phyloP scores from a whole-genome alignment of 1,140 invertebrate species.

The Bombus haemorrhoidalis region DNA sequence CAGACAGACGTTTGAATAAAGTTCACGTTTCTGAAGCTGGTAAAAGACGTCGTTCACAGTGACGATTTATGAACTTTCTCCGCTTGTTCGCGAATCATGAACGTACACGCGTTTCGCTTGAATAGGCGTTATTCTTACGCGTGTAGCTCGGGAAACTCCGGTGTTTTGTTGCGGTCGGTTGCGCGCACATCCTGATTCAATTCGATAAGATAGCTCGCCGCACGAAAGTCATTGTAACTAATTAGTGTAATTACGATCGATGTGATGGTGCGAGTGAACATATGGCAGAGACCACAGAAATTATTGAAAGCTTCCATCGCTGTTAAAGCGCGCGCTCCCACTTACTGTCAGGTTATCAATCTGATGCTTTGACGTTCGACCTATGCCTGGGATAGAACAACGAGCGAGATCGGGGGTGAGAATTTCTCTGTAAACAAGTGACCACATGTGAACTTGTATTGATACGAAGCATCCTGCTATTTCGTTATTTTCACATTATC shows the following conservation, averaged over 20 bases:
- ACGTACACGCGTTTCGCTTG: background rate
- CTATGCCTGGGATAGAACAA: conserved; percentile 29
- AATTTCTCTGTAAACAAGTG: conserved; percentile 44
- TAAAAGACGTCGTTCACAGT: background rate
- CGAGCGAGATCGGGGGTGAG: background rate
- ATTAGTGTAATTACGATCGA: conserved; percentile 67
- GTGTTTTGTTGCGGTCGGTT: background rate
- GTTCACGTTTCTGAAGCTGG: background rate
- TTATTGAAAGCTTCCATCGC: conserved; percentile 49
- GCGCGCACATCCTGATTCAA: conserved; percentile 14
- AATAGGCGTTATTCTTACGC: conserved; percentile 10
- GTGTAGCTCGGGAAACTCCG: background rate
- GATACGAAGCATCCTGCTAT: background rate
- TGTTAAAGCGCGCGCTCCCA: conserved; percentile 24
- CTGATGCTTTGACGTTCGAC: background rate
- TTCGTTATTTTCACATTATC: conserved; percentile 8
- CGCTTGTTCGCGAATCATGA: background rate
- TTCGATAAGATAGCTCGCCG: conserved; percentile 31
- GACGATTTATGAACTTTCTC: background rate
- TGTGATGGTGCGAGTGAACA: conserved; percentile 1
- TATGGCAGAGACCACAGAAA: conserved; percentile 19
- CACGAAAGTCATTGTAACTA: conserved; percentile 63
- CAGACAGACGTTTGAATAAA: background rate
- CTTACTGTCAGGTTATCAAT: conserved; percentile 46
- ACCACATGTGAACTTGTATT: no score